Evolutionary conservation across 2,888 invertebrate genomes (phyloP), one percentile per base, ranked within the genome.

Genomic region (Spialia ferax): DNA sequence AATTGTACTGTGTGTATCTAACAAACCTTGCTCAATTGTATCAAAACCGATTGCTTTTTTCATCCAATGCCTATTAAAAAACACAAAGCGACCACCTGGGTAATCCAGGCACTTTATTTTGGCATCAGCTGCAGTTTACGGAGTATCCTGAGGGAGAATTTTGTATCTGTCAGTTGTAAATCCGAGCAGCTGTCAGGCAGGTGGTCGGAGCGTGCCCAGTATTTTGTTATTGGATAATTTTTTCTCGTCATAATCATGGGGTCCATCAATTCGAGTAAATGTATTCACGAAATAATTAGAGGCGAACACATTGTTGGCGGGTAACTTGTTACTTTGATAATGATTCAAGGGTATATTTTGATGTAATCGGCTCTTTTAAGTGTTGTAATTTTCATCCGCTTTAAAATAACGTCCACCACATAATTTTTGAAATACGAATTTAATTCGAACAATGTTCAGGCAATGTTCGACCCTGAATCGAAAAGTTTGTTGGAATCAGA

Each of bases 141-240:
- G 77, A 80, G 81, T 79, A 74, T 80, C 79, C 80, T 77, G 73
- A 76, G 85, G 83, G 86, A 80, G 82, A 83, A 73, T 89, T 89
- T 88, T 86, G 85, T 85, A 82, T 81, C 80, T 79, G 86, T 81
- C 85, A 79, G 83, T 83, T 87, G 81, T 86, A 82, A 84, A 85
- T 85, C 83, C 79, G 77, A 75, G 79, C 92, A 93, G 89, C 91
- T 91, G 91, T 81, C 81, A 70, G 81, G 85, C 92, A 91, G 91
- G 91, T 91, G 92, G 79, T 69, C 69, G 80, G 85, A 81, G 80
- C 88, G 91, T 91, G 91, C 88, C 81, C 64, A 70, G 77, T 79
- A 75, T 81, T 82, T 81, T 84, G 83, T 71, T 71, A 76, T 75
- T 76, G 73, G 73, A 64, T 70, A 72, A 73, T 74, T 75, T 75